Conservation (phyloP, 2,888 invertebrate species). For the Clistopyga incitator region DNA sequence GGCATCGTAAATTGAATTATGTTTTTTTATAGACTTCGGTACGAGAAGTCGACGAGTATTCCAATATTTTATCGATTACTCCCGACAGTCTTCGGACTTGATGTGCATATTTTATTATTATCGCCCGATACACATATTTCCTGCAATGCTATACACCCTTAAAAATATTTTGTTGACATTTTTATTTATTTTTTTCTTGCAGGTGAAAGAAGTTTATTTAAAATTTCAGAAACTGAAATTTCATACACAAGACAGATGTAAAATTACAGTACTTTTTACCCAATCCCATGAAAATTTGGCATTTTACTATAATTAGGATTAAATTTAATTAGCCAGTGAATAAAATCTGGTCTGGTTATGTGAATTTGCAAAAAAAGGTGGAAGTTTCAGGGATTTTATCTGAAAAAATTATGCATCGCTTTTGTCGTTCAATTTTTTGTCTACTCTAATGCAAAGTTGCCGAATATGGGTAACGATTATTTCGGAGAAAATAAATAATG, state of each 20-base stretch:
- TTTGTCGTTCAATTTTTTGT: not conserved
- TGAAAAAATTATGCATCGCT: not conserved
- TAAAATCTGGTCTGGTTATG: too few relatives aligned
- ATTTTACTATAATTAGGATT: too few relatives aligned
- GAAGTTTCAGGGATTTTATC: not conserved
- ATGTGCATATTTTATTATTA: not conserved
- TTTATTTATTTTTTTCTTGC: not conserved
- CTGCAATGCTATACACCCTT: not conserved
- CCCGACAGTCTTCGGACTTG: not conserved
- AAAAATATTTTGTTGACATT: too few relatives aligned
- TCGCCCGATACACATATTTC: not conserved
- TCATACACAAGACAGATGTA: too few relatives aligned
- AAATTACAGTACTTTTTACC: too few relatives aligned
- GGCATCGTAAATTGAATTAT: not conserved
- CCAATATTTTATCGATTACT: constrained; percentile 5
- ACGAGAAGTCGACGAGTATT: not conserved
- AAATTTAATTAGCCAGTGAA: not conserved
- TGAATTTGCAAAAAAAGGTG: too few relatives aligned
- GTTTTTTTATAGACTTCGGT: not conserved
- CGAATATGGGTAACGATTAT: not conserved
- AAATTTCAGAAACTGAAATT: too few relatives aligned
- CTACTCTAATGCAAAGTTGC: not conserved
- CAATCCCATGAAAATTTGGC: too few relatives aligned
- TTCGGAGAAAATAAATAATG: not conserved
- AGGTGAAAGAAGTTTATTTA: too few relatives aligned